Evolutionary conservation across 2,113 vertebrate genomes (phyloP), one percentile per base, ranked within the genome.

Genomic region (Caretta caretta): DNA sequence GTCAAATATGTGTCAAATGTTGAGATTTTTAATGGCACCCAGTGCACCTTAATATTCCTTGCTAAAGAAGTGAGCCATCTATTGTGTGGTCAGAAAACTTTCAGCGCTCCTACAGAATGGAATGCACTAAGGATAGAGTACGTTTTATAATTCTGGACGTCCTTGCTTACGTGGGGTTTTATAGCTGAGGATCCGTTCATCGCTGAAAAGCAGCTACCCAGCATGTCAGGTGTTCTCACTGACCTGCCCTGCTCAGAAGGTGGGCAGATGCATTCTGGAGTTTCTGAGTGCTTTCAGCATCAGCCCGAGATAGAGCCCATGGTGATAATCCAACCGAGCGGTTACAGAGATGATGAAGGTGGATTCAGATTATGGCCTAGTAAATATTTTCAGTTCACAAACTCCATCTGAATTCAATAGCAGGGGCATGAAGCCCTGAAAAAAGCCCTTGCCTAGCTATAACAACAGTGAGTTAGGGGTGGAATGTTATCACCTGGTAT

Each of bases 391-490:
- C 38, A 76, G 20, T 25, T 79, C 46, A 29, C 76, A 49, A 49
- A 31, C 27, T 49, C 25, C 76, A 79, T 29, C 13, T 49, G 76
- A 79, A 49, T 79, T 49, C 76, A 49, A 79, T 9, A 49, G 76
- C 14, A 48, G 8, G 46, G 8, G 4, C 24, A 48, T 13, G n/a
- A 76, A 38, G 46, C 12, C 12, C 25, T 48, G 46, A 27, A 48
- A 31, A 8, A 49, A 46, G 12, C 3, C 25, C 53, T 80, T 0
- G 0, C 27, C 20, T 35, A 72, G 10, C 59, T 16, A 4, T 10
- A 94, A 46, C 2, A 0, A 6, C 27, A 57, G 13, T 0, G 0
- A 82, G 49, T 11, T 16, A 75, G 19, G 76, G 76, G 9, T 12
- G 81, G 51, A 57, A 80, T 69, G 53, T 53, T 48, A 80, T 80